Percentiles rank a stretch among this genome's conserved stretches.
Evolutionary conservation across 2,113 vertebrate species (phyloP).

Genomic region (Pongo pygmaeus): DNA sequence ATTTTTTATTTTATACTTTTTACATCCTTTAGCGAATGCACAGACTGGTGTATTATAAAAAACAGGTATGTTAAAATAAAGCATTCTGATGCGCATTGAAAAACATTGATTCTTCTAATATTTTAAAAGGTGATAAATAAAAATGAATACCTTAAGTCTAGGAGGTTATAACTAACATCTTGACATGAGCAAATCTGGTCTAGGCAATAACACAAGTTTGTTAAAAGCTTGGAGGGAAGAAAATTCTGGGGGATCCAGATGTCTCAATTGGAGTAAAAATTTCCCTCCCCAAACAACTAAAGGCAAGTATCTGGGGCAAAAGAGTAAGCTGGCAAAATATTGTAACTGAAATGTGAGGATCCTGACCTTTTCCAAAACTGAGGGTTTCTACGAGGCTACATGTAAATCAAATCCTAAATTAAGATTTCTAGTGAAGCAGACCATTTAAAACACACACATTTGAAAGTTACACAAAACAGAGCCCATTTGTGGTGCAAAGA

Average conservation of each 20-base stretch:
- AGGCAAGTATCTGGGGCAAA: background rate
- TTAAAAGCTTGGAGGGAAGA: conserved; percentile 17
- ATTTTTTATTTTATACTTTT: background rate
- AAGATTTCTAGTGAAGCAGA: background rate
- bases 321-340: background rate
- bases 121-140: background rate
- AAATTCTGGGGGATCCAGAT: background rate
- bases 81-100: background rate
- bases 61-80: background rate
- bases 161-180: background rate
- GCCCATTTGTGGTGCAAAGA: background rate
- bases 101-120: background rate
- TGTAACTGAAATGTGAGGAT: background rate
- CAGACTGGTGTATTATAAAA: background rate
- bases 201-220: background rate
- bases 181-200: background rate
- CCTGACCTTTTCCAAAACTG: background rate
- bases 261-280: background rate
- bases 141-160: background rate
- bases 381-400: background rate
- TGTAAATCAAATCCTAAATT: conserved; percentile 8
- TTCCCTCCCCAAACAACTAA: conserved; percentile 31
- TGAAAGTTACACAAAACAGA: background rate
- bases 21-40: background rate
- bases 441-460: background rate